Evolutionary conservation across 1,140 invertebrate genomes (phyloP).

Genomic region (Zophobas atratus): DNA sequence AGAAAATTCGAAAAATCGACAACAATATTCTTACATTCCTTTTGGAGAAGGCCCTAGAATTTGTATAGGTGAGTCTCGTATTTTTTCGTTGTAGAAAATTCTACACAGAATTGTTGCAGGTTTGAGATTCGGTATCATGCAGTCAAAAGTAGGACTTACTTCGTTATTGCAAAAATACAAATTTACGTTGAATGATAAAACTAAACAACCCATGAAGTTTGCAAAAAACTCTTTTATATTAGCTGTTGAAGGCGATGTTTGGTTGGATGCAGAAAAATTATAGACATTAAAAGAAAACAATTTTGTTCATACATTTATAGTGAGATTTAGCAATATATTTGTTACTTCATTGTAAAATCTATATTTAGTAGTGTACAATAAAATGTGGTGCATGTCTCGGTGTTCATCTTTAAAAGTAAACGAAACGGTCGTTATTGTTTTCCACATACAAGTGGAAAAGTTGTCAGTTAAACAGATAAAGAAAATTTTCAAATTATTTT

Average conservation of each 20-base stretch:
- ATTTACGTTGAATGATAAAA: conserved; percentile 6
- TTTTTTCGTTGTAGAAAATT: neutral
- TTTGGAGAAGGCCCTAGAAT: neutral
- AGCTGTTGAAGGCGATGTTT: neutral
- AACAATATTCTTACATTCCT: neutral
- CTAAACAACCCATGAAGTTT: neutral
- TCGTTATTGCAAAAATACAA: neutral
- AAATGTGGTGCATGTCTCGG: no score
- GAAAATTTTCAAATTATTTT: no score
- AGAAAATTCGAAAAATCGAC: neutral
- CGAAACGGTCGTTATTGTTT: no score
- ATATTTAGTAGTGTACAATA: no score
- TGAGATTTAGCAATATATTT: no score
- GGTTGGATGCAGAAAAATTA: neutral
- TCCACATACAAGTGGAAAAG: no score
- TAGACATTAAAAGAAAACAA: no score
- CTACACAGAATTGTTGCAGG: neutral
- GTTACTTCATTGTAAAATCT: no score
- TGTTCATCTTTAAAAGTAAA: no score
- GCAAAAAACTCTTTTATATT: neutral
- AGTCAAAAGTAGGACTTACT: neutral
- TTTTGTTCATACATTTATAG: no score
- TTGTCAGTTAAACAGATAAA: no score
- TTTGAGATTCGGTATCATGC: neutral
- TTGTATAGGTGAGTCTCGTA: neutral